These are phyloP conservation scores for Trichonephila clavipes DNA, from an alignment of 1,140 invertebrate species.

Conservation along the genomic window DNA sequence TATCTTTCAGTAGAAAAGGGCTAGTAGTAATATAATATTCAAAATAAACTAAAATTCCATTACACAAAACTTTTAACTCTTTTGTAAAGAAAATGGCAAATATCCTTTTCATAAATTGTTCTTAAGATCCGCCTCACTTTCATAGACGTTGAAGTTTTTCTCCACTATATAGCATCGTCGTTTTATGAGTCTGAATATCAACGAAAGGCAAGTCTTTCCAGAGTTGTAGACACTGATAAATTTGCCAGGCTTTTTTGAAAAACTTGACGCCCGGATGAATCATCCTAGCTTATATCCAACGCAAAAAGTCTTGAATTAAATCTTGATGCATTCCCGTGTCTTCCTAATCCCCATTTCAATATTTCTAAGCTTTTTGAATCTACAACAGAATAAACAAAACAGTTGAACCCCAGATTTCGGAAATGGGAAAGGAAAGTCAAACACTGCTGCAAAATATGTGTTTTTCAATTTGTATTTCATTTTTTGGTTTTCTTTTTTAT, in stretches of 20 bases:
- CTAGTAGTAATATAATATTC: no score
- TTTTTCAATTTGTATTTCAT: conserved; percentile 15
- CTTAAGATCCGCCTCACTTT: no score
- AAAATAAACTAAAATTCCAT: no score
- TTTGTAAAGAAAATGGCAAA: no score
- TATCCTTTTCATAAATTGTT: no score
- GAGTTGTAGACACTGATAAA: not conserved
- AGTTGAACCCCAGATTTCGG: not conserved
- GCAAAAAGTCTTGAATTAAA: conserved; percentile 10
- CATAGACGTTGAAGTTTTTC: no score
- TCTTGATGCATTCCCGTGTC: not conserved
- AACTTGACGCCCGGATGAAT: not conserved
- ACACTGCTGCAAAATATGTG: not conserved
- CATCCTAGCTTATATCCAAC: not conserved
- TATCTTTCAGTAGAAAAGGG: no score
- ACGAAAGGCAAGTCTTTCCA: no score
- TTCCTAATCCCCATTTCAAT: conserved; percentile 47
- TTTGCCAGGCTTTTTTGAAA: not conserved
- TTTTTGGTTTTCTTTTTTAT: not conserved
- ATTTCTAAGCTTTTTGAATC: conserved; percentile 5
- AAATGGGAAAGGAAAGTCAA: conserved; percentile 15
- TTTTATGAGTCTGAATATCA: no score
- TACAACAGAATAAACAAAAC: conserved; percentile 55
- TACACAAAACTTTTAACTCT: no score
- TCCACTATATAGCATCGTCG: no score